phyloP scores from a whole-genome alignment of 2,888 invertebrate species.

The Eristalis arbustorum region DNA sequence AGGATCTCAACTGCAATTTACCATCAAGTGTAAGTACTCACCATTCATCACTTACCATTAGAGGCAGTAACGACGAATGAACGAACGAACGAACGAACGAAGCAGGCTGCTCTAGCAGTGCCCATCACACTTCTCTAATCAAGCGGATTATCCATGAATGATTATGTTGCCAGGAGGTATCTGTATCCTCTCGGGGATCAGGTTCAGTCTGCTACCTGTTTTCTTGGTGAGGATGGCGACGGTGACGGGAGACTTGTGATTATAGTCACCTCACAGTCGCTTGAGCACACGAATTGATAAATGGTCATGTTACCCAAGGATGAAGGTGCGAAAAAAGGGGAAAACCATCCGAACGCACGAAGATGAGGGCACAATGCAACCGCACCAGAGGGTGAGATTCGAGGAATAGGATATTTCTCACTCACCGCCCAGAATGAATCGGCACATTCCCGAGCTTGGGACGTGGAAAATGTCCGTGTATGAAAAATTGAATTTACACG shows the following conservation, averaged over 20 bases:
- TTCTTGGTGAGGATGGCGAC: background rate
- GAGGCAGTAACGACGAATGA: conserved; percentile 8
- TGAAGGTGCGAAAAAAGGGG: conserved; percentile 59
- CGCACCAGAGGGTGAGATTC: conserved; percentile 50
- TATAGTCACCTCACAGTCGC: conserved; percentile 51
- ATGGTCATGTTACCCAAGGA: conserved; percentile 51
- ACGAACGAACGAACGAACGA: background rate
- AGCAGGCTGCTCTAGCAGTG: background rate
- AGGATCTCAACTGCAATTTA: conserved; percentile 67
- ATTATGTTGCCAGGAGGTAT: conserved; percentile 63
- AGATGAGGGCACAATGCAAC: background rate
- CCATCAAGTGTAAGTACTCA: conserved; percentile 69
- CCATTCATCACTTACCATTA: conserved; percentile 68
- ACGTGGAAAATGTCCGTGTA: background rate
- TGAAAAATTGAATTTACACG: conserved; percentile 63
- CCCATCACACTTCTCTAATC: conserved; percentile 61
- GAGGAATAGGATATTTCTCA: conserved; percentile 33
- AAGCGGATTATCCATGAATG: conserved; percentile 70
- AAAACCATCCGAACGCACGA: conserved; percentile 21
- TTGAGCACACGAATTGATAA: conserved; percentile 50
- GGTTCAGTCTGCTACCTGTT: conserved; percentile 1
- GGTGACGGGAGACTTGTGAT: conserved; percentile 52
- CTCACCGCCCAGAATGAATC: conserved; percentile 18
- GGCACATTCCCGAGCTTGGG: conserved; percentile 6
- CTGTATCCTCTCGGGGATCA: conserved; percentile 2